A percentile compares a stretch with the other conserved stretches of the same genome.
Conservation (phyloP, 2,113 vertebrate genomes). For the Gila orcuttii region DNA sequence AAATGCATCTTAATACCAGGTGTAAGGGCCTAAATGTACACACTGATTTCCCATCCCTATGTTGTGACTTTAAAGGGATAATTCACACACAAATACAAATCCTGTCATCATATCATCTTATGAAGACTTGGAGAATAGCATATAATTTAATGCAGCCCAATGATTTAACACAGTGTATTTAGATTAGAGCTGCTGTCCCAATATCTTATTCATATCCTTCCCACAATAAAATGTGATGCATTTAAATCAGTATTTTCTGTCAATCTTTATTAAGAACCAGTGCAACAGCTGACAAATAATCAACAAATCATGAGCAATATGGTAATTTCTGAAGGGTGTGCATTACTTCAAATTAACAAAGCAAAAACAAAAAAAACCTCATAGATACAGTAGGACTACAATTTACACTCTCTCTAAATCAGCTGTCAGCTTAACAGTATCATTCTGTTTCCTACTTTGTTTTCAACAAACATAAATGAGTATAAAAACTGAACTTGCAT, state of each 20-base stretch:
- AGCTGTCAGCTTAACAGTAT: not conserved
- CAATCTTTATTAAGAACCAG: not conserved
- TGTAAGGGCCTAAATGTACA: not conserved
- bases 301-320: not conserved
- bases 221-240: not conserved
- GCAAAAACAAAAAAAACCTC: not conserved
- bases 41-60: not conserved
- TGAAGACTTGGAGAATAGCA: not conserved
- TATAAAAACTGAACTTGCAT: not conserved
- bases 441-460: not conserved
- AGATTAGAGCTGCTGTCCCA: not conserved
- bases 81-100: not conserved
- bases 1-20: too few relatives aligned
- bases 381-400: not conserved
- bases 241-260: not conserved
- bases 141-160: not conserved
- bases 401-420: not conserved
- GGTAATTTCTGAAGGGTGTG: not conserved
- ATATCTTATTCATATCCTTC: not conserved
- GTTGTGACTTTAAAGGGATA: not conserved
- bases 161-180: too few relatives aligned
- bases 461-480: not conserved
- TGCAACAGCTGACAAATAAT: not conserved
- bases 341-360: not conserved
- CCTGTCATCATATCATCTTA: not conserved